Evolutionary conservation across 2,797 vertebrate genomes (phyloP).

Genomic region (Falco biarmicus): DNA sequence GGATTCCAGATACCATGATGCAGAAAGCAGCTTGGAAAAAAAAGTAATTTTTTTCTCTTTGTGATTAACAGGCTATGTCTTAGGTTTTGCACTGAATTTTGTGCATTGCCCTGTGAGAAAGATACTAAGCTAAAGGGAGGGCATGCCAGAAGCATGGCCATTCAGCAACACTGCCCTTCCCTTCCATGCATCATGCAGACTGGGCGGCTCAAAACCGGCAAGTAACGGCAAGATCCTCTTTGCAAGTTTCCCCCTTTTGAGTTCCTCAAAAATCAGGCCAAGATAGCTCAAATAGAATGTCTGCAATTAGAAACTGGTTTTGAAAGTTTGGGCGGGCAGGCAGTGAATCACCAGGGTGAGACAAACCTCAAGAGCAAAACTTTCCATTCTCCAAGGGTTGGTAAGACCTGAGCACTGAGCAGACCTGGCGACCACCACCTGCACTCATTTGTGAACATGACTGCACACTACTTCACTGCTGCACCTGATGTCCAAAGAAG

Average conservation of each 20-base stretch:
- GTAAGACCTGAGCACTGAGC: background rate
- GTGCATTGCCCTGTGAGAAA: background rate
- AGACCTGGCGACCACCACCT: accelerated
- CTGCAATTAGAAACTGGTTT: background rate
- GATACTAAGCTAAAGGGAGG: background rate
- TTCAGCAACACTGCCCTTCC: background rate
- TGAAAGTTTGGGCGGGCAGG: background rate
- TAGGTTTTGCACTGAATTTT: background rate
- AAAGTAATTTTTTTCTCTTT: background rate
- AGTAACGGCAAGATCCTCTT: background rate
- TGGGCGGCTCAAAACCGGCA: background rate
- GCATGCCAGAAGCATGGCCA: accelerated
- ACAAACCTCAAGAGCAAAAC: background rate
- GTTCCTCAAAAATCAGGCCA: background rate
- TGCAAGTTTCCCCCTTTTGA: background rate
- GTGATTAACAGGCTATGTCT: background rate
- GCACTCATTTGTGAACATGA: background rate
- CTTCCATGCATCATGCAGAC: background rate
- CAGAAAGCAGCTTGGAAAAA: background rate
- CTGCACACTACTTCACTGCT: background rate
- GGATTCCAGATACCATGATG: background rate
- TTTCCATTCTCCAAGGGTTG: background rate
- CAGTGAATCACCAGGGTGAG: background rate
- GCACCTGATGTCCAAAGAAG: accelerated
- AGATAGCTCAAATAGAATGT: background rate